phyloP scores from a whole-genome alignment of 2,113 vertebrate species.

The Pantherophis guttatus region DNA sequence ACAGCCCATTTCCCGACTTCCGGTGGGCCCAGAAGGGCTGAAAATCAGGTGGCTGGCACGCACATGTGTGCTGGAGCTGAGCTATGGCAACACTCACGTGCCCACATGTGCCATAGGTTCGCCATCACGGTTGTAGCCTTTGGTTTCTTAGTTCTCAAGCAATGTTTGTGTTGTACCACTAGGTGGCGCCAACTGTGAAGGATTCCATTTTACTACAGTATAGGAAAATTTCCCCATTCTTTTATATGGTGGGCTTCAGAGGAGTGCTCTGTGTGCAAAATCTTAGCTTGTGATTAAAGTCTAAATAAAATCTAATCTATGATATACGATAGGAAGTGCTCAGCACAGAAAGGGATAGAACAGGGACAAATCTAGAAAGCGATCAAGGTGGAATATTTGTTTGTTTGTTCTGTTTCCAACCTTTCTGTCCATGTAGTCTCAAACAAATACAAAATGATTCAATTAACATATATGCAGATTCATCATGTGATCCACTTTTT shows the following conservation, averaged over 20 bases:
- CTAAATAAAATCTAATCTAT: not conserved
- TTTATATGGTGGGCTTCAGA: conserved; percentile 12
- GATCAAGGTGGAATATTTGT: not conserved
- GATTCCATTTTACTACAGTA: not conserved
- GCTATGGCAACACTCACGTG: no score
- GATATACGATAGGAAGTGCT: not conserved
- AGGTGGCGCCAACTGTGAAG: not conserved
- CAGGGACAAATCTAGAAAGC: not conserved
- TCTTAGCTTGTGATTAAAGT: not conserved
- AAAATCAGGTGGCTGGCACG: no score
- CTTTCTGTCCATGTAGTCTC: not conserved
- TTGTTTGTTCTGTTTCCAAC: not conserved
- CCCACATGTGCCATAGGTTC: no score
- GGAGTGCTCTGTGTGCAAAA: not conserved
- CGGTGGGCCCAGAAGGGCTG: no score
- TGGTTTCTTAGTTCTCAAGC: not conserved
- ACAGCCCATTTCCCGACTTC: no score
- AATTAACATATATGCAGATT: not conserved
- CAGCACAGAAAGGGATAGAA: not conserved
- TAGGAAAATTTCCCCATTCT: not conserved
- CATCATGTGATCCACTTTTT: not conserved
- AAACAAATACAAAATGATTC: not conserved
- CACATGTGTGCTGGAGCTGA: no score
- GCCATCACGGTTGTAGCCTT: not conserved
- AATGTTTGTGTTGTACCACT: not conserved